Percentiles rank a stretch among this genome's conserved stretches.
Conservation (phyloP, 2,797 vertebrate species). For the Lacerta bilineata region DNA sequence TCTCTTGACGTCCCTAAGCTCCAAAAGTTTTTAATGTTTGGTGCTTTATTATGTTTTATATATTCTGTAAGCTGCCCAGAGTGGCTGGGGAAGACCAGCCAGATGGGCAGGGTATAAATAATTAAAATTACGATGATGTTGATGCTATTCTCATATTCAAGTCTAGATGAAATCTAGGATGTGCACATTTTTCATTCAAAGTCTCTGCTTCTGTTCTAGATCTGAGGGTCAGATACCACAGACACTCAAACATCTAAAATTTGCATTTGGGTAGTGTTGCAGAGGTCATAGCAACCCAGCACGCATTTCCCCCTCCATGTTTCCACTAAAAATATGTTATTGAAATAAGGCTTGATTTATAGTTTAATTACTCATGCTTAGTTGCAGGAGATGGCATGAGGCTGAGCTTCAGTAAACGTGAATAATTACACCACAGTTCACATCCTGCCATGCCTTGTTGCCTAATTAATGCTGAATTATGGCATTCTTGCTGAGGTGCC, state of each 20-base stretch:
- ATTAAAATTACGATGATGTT: too few relatives aligned
- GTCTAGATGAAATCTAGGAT: background rate
- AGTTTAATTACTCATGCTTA: conserved; percentile 64
- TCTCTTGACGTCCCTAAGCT: too few relatives aligned
- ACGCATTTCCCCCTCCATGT: conserved; percentile 28
- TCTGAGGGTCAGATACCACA: background rate
- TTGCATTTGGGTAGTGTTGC: background rate
- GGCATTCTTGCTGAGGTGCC: conserved; percentile 54
- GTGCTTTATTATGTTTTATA: too few relatives aligned
- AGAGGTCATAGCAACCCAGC: background rate
- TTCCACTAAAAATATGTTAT: conserved; percentile 59
- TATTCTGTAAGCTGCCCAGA: too few relatives aligned
- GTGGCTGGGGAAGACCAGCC: too few relatives aligned
- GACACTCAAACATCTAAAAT: background rate
- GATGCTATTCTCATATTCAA: background rate
- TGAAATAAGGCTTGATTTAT: conserved; percentile 60
- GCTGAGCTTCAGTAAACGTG: conserved; percentile 57
- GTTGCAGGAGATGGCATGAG: conserved; percentile 59
- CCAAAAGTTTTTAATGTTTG: too few relatives aligned
- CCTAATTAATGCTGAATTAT: conserved; percentile 73
- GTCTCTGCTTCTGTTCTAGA: background rate
- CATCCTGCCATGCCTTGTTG: conserved; percentile 55
- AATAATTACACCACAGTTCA: conserved; percentile 67
- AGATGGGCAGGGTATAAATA: too few relatives aligned
- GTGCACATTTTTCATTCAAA: background rate